Base-by-base conservation (phyloP, 2,888 invertebrate genomes). In the Girardia tigrina region DNA sequence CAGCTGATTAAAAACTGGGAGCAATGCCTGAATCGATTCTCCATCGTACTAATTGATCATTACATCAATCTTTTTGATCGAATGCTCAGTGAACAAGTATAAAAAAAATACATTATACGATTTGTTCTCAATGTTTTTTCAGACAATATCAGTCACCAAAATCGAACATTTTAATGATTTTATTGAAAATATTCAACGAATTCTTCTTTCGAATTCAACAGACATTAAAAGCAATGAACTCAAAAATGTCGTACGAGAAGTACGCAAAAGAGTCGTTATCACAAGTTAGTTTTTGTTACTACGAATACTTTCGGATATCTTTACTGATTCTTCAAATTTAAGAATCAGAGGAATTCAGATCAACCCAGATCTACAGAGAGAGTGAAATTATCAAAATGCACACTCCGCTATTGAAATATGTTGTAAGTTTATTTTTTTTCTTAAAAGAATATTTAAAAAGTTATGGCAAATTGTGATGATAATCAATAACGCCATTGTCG, bases 391-490 rank as follows among this genome's bases (percentile, higher is more conserved):
- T 56, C 56, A 56, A 56, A 56, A 56, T 56, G 56, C 56, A 56
- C 23, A 56, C 56, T 56, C 56, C 56, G 23, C 4, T 56, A n/a
- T 8, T 56, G 8, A 56, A n/a, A 56, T 56, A 56, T 16, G 23
- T 56, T 12, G 56, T 56, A 56, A 56, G 56, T 56, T 56, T 56
- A 36, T n/a, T n/a, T n/a, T n/a, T n/a, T n/a, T n/a, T n/a, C n/a
- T n/a, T n/a, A n/a, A n/a, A n/a, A n/a, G n/a, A n/a, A n/a, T n/a
- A n/a, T n/a, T n/a, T n/a, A n/a, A n/a, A n/a, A n/a, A n/a, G n/a
- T n/a, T n/a, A n/a, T n/a, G n/a, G n/a, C n/a, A n/a, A n/a, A n/a
- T n/a, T n/a, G n/a, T n/a, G n/a, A n/a, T n/a, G n/a, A n/a, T n/a
- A n/a, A n/a, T n/a, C n/a, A n/a, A n/a, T n/a, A n/a, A n/a, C n/a